These are phyloP conservation scores for Apeira syringaria DNA, from an alignment of 2,888 invertebrate genomes.

Conservation along the genomic window DNA sequence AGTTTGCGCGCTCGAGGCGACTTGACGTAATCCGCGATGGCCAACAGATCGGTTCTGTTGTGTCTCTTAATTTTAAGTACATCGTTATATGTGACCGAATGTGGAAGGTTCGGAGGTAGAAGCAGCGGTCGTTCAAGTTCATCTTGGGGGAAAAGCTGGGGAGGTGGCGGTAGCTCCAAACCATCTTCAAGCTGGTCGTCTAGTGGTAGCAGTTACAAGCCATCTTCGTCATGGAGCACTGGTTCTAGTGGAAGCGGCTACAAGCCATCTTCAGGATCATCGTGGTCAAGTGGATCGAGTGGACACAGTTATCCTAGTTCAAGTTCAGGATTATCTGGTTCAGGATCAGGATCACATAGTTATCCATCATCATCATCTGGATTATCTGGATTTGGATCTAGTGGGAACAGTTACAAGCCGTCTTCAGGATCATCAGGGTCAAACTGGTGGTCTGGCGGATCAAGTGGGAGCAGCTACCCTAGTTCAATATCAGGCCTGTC, in stretches of 20 bases:
- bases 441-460: constrained; percentile 10
- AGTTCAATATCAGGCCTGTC: constrained; percentile 13
- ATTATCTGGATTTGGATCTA: constrained; percentile 23
- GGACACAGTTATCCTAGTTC: constrained; percentile 21
- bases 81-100: constrained; percentile 45
- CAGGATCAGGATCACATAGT: no score
- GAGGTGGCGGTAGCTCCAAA: constrained; percentile 17
- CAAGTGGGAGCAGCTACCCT: constrained; percentile 21
- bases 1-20: constrained; percentile 34
- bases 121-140: constrained; percentile 32
- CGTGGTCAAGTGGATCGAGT: constrained; percentile 23
- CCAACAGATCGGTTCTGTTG: constrained; percentile 57
- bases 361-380: no score
- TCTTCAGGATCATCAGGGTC: constrained; percentile 14
- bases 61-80: constrained; percentile 54
- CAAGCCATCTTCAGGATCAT: constrained; percentile 27
- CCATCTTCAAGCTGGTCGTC: background rate
- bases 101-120: constrained; percentile 38
- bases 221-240: constrained; percentile 22
- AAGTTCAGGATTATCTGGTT: constrained; percentile 12
- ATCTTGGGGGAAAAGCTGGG: constrained; percentile 31
- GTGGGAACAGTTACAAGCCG: constrained; percentile 20
- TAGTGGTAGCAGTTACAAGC: constrained; percentile 9
- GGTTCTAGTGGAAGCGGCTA: constrained; percentile 14
- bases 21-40: constrained; percentile 48